Conservation (phyloP, 35 echinoderm and acorn worm species). For the Holothuria glaberrima region DNA sequence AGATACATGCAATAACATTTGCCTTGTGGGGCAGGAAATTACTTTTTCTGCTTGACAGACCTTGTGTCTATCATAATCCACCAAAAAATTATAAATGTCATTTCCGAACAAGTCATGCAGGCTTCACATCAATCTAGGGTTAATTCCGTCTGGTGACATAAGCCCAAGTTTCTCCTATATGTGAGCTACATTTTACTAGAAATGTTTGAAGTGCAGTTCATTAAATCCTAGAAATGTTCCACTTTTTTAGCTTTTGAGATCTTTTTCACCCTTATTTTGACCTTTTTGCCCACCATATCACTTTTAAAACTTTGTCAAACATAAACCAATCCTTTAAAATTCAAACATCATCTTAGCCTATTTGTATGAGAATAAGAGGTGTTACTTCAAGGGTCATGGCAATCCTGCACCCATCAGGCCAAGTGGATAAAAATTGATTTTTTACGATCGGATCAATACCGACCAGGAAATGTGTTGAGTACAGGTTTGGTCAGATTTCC, state of each 20-base stretch:
- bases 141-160: too few species aligned
- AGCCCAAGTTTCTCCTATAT: too few species aligned
- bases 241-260: too few species aligned
- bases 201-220: too few species aligned
- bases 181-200: too few species aligned
- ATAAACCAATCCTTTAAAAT: too few species aligned
- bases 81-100: conserved; percentile 12
- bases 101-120: conserved; percentile 11
- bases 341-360: too few species aligned
- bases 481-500: conserved; percentile 34
- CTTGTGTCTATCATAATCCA: conserved; percentile 7
- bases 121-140: neutral
- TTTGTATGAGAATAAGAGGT: neutral
- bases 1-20: neutral
- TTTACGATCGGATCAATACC: conserved; percentile 19
- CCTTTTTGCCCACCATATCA: too few species aligned
- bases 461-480: conserved; percentile 34
- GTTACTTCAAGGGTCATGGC: conserved; percentile 17
- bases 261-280: too few species aligned
- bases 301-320: too few species aligned
- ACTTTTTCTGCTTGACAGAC: conserved; percentile 31
- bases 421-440: conserved; percentile 49
- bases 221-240: too few species aligned
- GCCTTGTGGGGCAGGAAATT: conserved; percentile 31
- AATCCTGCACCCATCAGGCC: conserved; percentile 25